phyloP scores from a whole-genome alignment of 2,888 invertebrate species.

The Dendrolimus pini region DNA sequence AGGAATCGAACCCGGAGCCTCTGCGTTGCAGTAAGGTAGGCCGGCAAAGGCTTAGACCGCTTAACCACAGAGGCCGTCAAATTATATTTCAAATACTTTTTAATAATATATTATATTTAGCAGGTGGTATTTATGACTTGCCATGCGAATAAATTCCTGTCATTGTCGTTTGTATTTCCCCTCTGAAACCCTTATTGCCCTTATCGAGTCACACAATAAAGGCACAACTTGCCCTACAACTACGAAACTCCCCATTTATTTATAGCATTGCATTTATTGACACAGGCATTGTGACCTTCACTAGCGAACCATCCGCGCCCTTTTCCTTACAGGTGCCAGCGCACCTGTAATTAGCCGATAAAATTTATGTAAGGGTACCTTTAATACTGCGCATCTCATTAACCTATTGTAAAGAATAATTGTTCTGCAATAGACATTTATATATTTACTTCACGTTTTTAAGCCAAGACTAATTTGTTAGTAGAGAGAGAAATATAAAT shows the following conservation, averaged over 20 bases:
- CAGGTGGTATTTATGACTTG: too few relatives aligned
- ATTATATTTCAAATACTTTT: too few relatives aligned
- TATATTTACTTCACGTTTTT: too few relatives aligned
- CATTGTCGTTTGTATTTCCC: not conserved
- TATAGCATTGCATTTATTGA: conserved; percentile 15
- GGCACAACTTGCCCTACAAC: not conserved
- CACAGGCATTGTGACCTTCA: conserved; percentile 39
- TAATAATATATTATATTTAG: too few relatives aligned
- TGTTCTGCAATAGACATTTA: conserved; percentile 1
- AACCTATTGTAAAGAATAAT: conserved; percentile 4
- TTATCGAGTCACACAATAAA: conserved; percentile 1
- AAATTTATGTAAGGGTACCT: conserved; percentile 12
- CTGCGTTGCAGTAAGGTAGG: too few relatives aligned
- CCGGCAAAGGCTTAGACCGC: too few relatives aligned
- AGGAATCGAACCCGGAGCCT: too few relatives aligned
- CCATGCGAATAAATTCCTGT: too few relatives aligned
- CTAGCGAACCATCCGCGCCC: conserved; percentile 26
- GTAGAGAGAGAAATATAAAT: too few relatives aligned
- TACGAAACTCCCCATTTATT: conserved; percentile 14
- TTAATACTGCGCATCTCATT: conserved; percentile 4
- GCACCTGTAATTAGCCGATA: conserved; percentile 55
- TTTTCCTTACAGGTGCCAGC: conserved; percentile 52
- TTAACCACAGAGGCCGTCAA: too few relatives aligned
- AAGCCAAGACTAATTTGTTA: too few relatives aligned
- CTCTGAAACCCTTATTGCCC: not conserved